Base-by-base conservation (phyloP, 2,113 vertebrate species). In the Ranitomeya variabilis region DNA sequence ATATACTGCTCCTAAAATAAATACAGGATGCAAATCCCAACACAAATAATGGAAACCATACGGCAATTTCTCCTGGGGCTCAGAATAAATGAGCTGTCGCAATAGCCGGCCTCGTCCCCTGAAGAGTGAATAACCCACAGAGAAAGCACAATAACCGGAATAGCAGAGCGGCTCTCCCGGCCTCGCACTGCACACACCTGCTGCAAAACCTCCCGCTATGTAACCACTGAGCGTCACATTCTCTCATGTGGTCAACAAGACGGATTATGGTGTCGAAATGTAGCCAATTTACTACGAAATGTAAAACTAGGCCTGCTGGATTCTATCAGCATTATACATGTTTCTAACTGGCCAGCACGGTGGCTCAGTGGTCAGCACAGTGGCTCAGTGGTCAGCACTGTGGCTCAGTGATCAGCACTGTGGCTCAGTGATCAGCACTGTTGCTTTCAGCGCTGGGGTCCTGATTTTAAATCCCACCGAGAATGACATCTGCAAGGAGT, bases 81-180 rank as follows among this genome's bases (percentile, higher is more conserved):
- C 45, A 21, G 45, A 54, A 54, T 45, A 67, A 83, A 69, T 67
- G 59, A 54, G 19, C 31, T 23, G 23, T 67, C 62, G 66, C 26
- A 52, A 13, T 66, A 13, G 18, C 57, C 23, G 23, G 26, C 80
- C 52, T 26, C 21, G 18, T 81, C 79, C 79, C 80, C 66, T 23
- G 31, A 83, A 21, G 21, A n/a, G 64, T 52, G 80, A 83, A 83
- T 67, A n/a, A 67, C 21, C 60, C 37, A 37, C 60, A 45, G 62
- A 52, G 60, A 13, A 9, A 51, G 21, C 37, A n/a, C 31, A 82
- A 67, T 52, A n/a, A n/a, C 8, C 16, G 21, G 60, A 45, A 52
- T 37, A 81, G 57, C 79, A 62, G 55, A 62, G 55, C 79, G 21
- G 80, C 80, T 83, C 80, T 83, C 81, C 81, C 64, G 23, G 80